Evolutionary conservation across 2,888 invertebrate genomes (phyloP).

Genomic region (Aleiodes testaceus): DNA sequence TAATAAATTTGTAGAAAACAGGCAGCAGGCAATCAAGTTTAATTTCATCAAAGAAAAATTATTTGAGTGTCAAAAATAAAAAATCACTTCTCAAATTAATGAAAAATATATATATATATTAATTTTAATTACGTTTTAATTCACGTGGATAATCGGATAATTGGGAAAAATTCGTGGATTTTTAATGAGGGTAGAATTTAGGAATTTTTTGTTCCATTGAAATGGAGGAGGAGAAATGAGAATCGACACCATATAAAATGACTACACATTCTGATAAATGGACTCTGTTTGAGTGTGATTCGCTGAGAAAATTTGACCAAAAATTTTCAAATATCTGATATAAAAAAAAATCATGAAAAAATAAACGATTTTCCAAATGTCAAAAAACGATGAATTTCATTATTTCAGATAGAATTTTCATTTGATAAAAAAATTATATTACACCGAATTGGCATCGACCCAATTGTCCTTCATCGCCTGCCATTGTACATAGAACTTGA

Average conservation of each 20-base stretch:
- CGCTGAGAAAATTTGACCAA: no score
- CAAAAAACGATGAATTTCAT: no score
- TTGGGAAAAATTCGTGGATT: conserved; percentile 35
- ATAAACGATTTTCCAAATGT: no score
- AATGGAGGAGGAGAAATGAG: conserved; percentile 16
- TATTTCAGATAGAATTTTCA: no score
- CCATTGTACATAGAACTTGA: conserved; percentile 6
- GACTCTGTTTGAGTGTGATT: conserved; percentile 29
- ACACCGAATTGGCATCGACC: conserved; percentile 4
- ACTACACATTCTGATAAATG: neutral
- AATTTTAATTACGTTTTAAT: conserved; percentile 4
- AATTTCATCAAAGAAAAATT: conserved; percentile 53
- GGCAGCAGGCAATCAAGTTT: conserved; percentile 70
- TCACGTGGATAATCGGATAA: conserved; percentile 38
- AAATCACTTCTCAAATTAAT: conserved; percentile 30
- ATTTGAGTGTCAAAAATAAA: conserved; percentile 51
- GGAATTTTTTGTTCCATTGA: conserved; percentile 36
- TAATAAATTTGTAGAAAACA: conserved; percentile 52
- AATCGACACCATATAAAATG: conserved; percentile 44
- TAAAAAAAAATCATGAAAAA: no score
- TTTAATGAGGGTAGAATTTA: conserved; percentile 23
- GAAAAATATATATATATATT: conserved; percentile 42
- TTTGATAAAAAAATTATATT: no score
- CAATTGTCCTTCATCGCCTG: conserved; percentile 18
- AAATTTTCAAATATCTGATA: no score